A percentile compares a stretch with the other conserved stretches of the same genome.
Conservation (phyloP, 1,140 invertebrate genomes). For the Aricia agestis region DNA sequence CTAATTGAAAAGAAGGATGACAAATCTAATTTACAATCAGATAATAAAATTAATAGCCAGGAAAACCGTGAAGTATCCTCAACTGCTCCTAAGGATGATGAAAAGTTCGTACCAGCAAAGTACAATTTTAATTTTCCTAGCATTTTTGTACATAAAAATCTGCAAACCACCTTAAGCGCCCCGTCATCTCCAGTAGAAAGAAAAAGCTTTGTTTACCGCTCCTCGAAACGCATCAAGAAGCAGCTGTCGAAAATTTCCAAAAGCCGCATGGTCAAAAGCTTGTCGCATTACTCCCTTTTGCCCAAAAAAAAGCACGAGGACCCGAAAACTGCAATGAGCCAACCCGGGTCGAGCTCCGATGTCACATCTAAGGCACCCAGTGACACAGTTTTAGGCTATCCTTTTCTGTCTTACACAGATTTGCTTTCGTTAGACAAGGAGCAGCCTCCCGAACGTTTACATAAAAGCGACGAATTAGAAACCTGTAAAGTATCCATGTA, state of each 20-base stretch:
- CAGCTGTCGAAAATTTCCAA: conserved; percentile 64
- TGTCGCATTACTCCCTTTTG: conserved; percentile 64
- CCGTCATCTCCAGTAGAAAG: conserved; percentile 65
- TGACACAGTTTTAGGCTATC: conserved; percentile 64
- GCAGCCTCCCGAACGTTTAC: conserved; percentile 40
- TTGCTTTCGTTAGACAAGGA: conserved; percentile 60
- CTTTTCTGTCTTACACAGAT: conserved; percentile 65
- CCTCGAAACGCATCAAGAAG: conserved; percentile 58
- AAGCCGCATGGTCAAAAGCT: conserved; percentile 67
- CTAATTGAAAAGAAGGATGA: background rate
- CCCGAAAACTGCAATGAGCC: conserved; percentile 48
- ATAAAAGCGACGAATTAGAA: conserved; percentile 58
- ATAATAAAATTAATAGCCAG: conserved; percentile 10
- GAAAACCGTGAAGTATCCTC: background rate
- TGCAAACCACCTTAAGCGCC: conserved; percentile 57
- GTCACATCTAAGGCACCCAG: conserved; percentile 55
- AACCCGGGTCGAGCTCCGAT: conserved; percentile 55
- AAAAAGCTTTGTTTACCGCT: conserved; percentile 62
- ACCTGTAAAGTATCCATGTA: conserved; percentile 60
- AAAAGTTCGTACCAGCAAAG: conserved; percentile 52
- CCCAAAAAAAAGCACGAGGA: conserved; percentile 56
- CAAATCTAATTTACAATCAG: background rate
- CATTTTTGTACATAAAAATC: conserved; percentile 60
- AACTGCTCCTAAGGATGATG: conserved; percentile 20
- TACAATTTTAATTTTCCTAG: conserved; percentile 57